Evolutionary conservation across 2,113 vertebrate species (phyloP).

Genomic region (Saccopteryx leptura): DNA sequence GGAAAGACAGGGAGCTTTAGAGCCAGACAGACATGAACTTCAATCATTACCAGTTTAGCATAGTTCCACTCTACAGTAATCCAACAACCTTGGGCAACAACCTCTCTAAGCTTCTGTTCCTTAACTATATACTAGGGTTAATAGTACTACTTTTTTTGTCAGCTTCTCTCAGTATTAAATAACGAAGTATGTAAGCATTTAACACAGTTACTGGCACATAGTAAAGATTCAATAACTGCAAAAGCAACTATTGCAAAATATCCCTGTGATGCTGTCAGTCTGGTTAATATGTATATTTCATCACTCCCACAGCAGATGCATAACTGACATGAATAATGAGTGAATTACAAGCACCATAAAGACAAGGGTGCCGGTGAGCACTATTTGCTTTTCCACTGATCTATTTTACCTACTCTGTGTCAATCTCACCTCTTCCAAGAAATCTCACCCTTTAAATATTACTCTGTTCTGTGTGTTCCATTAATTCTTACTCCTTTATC

Average conservation of each 20-base stretch:
- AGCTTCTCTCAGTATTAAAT: constrained; percentile 15
- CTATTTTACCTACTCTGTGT: constrained; percentile 36
- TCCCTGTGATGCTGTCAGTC: neutral
- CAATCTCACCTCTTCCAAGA: constrained; percentile 57
- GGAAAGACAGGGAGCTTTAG: neutral
- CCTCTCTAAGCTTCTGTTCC: constrained; percentile 14
- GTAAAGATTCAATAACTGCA: constrained; percentile 21
- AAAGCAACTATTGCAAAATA: neutral
- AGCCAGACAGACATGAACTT: constrained; percentile 5
- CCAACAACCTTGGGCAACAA: neutral
- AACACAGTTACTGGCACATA: constrained; percentile 24
- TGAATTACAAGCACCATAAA: constrained; percentile 63
- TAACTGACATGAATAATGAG: constrained; percentile 58
- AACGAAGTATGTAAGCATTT: neutral
- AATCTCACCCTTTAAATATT: constrained; percentile 23
- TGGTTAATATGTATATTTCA: neutral
- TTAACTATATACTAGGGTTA: neutral
- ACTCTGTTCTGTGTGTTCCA: neutral
- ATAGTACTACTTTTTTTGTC: neutral
- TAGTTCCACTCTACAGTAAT: neutral
- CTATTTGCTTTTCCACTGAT: constrained; percentile 57
- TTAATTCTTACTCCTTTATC: constrained; percentile 52
- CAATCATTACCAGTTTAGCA: neutral
- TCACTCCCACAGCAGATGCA: neutral
- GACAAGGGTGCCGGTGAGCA: constrained; percentile 51